Evolutionary conservation across 1,140 invertebrate genomes (phyloP).

Genomic region (Eupeodes corollae): DNA sequence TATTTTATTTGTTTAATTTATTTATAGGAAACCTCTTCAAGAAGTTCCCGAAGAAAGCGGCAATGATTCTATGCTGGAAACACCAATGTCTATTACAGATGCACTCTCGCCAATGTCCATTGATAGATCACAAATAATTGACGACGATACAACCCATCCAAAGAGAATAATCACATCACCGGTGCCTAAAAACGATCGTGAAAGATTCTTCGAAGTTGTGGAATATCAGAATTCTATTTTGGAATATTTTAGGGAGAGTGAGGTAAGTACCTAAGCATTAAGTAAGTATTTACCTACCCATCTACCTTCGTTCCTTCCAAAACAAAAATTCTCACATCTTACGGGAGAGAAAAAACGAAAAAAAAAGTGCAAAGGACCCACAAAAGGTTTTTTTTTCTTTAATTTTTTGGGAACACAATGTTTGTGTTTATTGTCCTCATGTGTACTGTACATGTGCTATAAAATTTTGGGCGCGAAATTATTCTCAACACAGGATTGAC

Average conservation of each 20-base stretch:
- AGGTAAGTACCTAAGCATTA: constrained; percentile 42
- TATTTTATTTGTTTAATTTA: background rate
- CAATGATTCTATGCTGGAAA: constrained; percentile 14
- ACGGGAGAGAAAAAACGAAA: too few relatives aligned
- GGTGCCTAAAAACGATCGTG: constrained; percentile 28
- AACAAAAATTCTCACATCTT: background rate
- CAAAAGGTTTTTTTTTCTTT: too few relatives aligned
- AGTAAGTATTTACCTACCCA: background rate
- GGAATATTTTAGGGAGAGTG: constrained; percentile 55
- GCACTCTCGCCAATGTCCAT: constrained; percentile 32
- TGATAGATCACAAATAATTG: constrained; percentile 19
- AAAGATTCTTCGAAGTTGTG: constrained; percentile 48
- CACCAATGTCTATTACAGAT: constrained; percentile 37
- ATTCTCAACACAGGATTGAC: too few relatives aligned
- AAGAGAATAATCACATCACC: constrained; percentile 9
- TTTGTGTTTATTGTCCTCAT: too few relatives aligned
- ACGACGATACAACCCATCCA: constrained; percentile 13
- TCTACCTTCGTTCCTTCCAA: too few relatives aligned
- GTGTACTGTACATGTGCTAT: too few relatives aligned
- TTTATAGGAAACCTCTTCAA: background rate
- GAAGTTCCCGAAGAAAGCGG: too few relatives aligned
- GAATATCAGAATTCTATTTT: constrained; percentile 71
- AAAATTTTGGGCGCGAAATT: too few relatives aligned
- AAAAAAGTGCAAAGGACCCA: too few relatives aligned
- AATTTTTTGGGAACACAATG: too few relatives aligned